Evolutionary conservation across 2,113 vertebrate genomes (phyloP).

Genomic region (Tetrao urogallus): DNA sequence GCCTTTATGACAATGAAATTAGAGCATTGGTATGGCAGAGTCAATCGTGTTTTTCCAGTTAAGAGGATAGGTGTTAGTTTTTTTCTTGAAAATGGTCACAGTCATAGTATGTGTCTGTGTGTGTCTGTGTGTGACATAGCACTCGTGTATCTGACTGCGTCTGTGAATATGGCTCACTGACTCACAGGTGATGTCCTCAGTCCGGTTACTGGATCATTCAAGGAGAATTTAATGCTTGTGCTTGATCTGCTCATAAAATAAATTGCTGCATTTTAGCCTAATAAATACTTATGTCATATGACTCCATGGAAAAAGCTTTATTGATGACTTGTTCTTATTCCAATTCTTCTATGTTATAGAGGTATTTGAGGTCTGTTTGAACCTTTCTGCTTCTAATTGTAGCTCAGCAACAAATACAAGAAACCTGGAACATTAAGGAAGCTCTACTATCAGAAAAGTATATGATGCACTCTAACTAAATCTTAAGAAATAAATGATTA

Average conservation of each 20-base stretch:
- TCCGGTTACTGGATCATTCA: background rate
- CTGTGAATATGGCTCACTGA: background rate
- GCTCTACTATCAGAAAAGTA: background rate
- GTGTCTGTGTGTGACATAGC: too few relatives aligned
- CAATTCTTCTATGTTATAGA: background rate
- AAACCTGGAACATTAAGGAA: background rate
- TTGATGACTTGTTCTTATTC: background rate
- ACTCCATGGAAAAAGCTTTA: background rate
- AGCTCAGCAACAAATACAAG: background rate
- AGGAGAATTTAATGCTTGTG: background rate
- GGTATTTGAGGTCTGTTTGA: background rate
- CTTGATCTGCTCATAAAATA: background rate
- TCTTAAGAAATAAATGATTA: background rate
- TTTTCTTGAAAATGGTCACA: background rate
- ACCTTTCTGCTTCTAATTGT: background rate
- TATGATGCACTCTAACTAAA: fast-evolving
- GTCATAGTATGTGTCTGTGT: too few relatives aligned
- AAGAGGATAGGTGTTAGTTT: background rate
- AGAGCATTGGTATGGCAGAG: background rate
- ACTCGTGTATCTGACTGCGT: too few relatives aligned
- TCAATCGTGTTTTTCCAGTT: background rate
- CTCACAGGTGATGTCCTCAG: background rate
- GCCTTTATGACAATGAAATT: background rate
- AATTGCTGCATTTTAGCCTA: background rate
- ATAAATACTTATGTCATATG: background rate